Evolutionary conservation across 92 coral and sea anemone genomes (phyloP).

Genomic region (Phenganax stokvisi): DNA sequence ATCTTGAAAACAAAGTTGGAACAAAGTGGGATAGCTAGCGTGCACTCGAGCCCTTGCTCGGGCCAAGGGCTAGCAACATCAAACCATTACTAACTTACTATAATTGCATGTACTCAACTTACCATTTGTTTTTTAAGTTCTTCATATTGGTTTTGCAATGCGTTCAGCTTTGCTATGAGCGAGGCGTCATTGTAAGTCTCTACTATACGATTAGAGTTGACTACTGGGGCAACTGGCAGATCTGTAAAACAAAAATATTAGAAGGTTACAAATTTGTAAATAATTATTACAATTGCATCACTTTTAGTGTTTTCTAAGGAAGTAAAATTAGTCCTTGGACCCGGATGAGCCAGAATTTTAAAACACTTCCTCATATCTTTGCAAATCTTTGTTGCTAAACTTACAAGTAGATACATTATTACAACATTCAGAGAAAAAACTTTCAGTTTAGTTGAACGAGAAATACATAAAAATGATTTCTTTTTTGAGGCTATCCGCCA

Average conservation of each 20-base stretch:
- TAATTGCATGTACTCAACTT: not conserved
- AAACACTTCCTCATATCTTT: too few relatives aligned
- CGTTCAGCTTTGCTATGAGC: not conserved
- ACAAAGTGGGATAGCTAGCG: not conserved
- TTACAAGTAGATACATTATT: too few relatives aligned
- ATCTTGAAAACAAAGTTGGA: not conserved
- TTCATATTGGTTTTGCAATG: conserved; percentile 5
- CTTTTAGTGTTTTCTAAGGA: not conserved
- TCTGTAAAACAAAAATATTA: not conserved
- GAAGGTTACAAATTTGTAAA: not conserved
- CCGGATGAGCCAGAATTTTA: too few relatives aligned
- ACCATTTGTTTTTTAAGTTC: conserved; percentile 12
- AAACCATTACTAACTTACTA: not conserved
- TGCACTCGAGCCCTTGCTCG: not conserved
- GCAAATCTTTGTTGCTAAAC: too few relatives aligned
- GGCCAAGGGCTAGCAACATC: not conserved
- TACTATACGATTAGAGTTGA: not conserved
- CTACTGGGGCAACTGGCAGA: conserved; percentile 19
- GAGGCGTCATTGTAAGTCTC: not conserved
- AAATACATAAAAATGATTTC: too few relatives aligned
- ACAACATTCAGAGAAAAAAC: too few relatives aligned
- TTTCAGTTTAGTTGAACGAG: too few relatives aligned
- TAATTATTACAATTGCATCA: not conserved
- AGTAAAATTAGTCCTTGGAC: too few relatives aligned
- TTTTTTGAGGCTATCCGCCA: too few relatives aligned